A percentile compares a stretch with the other conserved stretches of the same genome.
These are phyloP conservation scores for Drosophila aldrichi DNA, from an alignment of 2,888 invertebrate species.

Conservation along the genomic window DNA sequence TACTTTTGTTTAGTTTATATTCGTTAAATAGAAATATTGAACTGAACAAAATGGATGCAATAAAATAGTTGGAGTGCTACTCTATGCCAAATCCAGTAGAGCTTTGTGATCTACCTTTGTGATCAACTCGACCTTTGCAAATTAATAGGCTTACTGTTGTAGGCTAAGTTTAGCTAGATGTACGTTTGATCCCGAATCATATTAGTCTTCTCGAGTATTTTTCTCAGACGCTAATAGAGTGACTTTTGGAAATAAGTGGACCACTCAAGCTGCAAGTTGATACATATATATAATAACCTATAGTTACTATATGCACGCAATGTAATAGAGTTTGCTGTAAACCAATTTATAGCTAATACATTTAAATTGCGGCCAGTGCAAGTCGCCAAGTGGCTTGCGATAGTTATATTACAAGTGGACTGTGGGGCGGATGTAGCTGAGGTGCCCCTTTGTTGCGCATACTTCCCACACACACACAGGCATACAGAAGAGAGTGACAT, in stretches of 20 bases:
- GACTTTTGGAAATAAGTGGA: not conserved
- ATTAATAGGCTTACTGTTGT: not conserved
- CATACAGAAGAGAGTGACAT: conserved; percentile 19
- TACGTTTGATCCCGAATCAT: not conserved
- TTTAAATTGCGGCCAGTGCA: conserved; percentile 44
- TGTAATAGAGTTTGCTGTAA: conserved; percentile 59
- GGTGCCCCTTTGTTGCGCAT: conserved; percentile 56
- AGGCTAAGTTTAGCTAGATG: not conserved
- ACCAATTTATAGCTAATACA: conserved; percentile 64
- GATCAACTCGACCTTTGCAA: not conserved
- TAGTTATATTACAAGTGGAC: conserved; percentile 15
- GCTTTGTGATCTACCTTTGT: not conserved
- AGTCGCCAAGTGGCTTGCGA: conserved; percentile 19
- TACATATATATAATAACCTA: not conserved
- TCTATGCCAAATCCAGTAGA: not conserved
- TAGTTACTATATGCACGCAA: conserved; percentile 8
- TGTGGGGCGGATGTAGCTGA: conserved; percentile 58
- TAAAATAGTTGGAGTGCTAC: not conserved
- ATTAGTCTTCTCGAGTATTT: no score
- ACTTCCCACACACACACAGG: conserved; percentile 17
- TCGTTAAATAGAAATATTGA: not conserved
- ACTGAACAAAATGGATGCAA: not conserved
- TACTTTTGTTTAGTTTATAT: not conserved
- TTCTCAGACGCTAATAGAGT: no score
- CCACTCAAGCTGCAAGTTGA: not conserved